Conservation (phyloP, 1,140 invertebrate species). For the Telenomus remus region DNA sequence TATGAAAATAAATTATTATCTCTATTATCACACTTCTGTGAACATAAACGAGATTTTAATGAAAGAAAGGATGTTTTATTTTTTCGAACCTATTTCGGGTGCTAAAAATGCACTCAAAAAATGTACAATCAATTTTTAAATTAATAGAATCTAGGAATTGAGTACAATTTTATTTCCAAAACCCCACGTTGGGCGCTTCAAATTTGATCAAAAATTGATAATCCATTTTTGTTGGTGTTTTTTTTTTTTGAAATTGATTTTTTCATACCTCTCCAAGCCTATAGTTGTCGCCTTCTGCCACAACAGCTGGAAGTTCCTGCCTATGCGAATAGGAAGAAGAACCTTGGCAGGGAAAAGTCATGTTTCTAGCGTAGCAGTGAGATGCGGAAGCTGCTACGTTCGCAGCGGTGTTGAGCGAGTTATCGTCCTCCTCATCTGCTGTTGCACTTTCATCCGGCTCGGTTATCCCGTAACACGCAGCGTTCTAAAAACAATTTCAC, state of each 20-base stretch:
- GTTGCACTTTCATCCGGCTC: conserved; percentile 71
- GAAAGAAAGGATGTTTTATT: no score
- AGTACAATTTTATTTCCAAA: no score
- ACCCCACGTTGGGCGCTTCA: no score
- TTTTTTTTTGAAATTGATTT: no score
- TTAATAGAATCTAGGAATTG: conserved; percentile 14
- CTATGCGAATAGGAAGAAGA: conserved; percentile 67
- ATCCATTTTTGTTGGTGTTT: no score
- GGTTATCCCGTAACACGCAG: conserved; percentile 72
- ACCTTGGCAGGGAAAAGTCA: conserved; percentile 79
- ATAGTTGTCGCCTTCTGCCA: conserved; percentile 79
- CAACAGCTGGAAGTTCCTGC: conserved; percentile 78
- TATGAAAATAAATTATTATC: no score
- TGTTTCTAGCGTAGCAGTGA: conserved; percentile 75
- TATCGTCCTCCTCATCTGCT: conserved; percentile 66
- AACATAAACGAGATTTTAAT: no score
- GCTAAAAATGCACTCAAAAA: no score
- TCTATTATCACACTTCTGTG: no score
- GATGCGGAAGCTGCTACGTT: conserved; percentile 66
- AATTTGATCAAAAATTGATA: no score
- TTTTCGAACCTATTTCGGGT: no score
- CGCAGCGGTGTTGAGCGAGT: conserved; percentile 56
- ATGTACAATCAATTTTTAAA: background rate
- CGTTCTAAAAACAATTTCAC: conserved; percentile 68
- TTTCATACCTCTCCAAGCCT: conserved; percentile 70